Evolutionary conservation across 2,113 vertebrate genomes (phyloP).

Genomic region (Oncorhynchus nerka): DNA sequence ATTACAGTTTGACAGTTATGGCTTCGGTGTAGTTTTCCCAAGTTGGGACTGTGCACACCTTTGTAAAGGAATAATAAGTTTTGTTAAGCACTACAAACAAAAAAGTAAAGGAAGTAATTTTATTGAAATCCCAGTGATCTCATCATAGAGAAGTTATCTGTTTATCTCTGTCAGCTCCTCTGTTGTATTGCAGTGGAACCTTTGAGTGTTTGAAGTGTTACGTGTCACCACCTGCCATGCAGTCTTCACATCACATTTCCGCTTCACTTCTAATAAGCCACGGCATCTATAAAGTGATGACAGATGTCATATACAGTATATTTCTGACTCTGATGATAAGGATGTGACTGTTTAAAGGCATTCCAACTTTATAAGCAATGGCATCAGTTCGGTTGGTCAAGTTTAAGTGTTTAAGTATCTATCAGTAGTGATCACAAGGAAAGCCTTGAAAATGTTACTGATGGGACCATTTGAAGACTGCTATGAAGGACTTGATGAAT

Average conservation of each 20-base stretch:
- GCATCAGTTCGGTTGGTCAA: neutral
- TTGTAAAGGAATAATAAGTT: neutral
- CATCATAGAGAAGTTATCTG: constrained; percentile 18
- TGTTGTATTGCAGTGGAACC: constrained; percentile 32
- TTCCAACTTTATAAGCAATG: neutral
- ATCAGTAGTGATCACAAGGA: no score
- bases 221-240: neutral
- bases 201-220: constrained; percentile 3
- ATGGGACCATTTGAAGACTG: no score
- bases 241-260: neutral
- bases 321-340: neutral
- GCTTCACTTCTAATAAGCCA: constrained; percentile 5
- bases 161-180: constrained; percentile 28
- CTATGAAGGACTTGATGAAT: no score
- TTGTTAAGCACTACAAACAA: neutral
- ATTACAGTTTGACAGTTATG: no score
- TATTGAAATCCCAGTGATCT: neutral
- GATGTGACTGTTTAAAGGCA: neutral
- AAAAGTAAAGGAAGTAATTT: neutral
- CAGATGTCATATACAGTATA: neutral
- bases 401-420: no score
- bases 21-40: no score
- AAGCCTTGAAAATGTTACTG: no score
- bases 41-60: no score
- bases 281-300: neutral